Percentiles rank a stretch among this genome's conserved stretches.
These are phyloP conservation scores for Junco hyemalis DNA, from an alignment of 2,113 vertebrate genomes.

Conservation along the genomic window DNA sequence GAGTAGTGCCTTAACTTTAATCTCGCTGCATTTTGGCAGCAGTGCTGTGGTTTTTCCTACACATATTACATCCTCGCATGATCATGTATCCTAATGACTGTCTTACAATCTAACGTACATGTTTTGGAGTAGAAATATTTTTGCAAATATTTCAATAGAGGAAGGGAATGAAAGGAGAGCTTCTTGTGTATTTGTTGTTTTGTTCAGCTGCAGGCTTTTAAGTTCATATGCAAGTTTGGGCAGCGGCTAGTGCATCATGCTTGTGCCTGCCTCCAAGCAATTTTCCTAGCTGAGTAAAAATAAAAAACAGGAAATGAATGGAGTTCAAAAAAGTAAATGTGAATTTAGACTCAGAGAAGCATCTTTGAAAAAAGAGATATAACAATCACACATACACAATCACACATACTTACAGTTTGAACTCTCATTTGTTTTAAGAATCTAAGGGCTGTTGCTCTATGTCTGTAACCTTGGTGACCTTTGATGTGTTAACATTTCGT, in stretches of 20 bases:
- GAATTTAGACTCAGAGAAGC: background rate
- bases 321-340: background rate
- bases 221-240: background rate
- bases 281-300: background rate
- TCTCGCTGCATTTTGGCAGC: background rate
- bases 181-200: background rate
- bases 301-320: background rate
- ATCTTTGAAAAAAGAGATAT: background rate
- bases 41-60: background rate
- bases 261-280: background rate
- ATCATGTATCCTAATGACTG: fast-evolving
- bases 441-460: background rate
- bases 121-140: background rate
- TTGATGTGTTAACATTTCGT: background rate
- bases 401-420: background rate
- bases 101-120: background rate
- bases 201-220: background rate
- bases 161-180: background rate
- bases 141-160: background rate
- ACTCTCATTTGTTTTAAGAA: background rate
- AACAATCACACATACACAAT: background rate
- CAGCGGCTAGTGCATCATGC: background rate
- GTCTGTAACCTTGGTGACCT: background rate
- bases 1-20: background rate
- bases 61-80: background rate